Base-by-base conservation (phyloP, 2,888 invertebrate genomes). In the Lysandra coridon region DNA sequence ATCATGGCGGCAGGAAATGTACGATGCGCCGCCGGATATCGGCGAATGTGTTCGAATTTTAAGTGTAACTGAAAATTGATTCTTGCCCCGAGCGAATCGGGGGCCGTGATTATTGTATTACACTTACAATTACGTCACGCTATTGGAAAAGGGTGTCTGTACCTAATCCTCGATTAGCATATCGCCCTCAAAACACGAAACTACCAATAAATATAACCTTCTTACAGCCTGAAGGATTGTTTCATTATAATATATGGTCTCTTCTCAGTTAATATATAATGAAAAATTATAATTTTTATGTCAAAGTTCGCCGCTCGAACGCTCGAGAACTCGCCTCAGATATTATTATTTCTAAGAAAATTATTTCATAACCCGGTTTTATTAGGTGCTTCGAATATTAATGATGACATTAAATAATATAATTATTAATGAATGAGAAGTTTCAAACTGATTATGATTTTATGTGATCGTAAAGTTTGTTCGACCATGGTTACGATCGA, bases 31-130 rank as follows among this genome's bases (percentile, higher is more conserved):
- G 84, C 85, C 88, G 91, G 90, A 90, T 89, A 91, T 89, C 85
- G 85, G 83, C 85, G 85, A 88, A 88, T 90, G 88, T 88, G 88
- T 89, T 88, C 87, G 86, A 89, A 89, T 87, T 90, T 89, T 88
- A 88, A 89, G 88, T 87, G 85, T 84, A 84, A 84, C 85, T 86
- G 86, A 79, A 79, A 79, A 79, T 79, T 79, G 79, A 79, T 75
- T 79, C 79, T 79, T 79, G 79, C 79, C 75, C 62, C 17, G 49
- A 37, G 75, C 44, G 75, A 88, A 90, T 90, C 79, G 69, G 80
- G 80, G 79, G 75, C 80, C 79, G 75, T 49, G 40, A 74, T 79
- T 74, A 79, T 79, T 79, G 79, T 79, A 75, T 79, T 79, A 79
- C 44, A 79, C 74, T 74, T 74, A 79, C 62, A 79, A 79, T 79